Evolutionary conservation across 2,888 invertebrate genomes (phyloP).

Genomic region (Cataglyphis cursor): DNA sequence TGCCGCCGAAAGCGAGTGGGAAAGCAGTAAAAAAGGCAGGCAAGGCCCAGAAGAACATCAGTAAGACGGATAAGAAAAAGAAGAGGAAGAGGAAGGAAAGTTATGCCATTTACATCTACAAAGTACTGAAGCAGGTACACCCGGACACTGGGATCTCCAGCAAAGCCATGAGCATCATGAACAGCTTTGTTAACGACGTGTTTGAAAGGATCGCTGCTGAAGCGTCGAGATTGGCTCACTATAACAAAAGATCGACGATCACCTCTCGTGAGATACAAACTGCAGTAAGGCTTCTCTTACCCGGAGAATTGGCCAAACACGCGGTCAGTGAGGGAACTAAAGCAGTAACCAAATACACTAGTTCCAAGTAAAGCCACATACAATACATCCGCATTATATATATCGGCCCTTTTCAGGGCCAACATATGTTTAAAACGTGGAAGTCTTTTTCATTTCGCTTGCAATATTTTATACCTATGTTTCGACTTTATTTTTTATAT

Average conservation of each 20-base stretch:
- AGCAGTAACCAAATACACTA: constrained; percentile 88
- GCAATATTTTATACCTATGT: not conserved
- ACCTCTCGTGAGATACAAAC: constrained; percentile 91
- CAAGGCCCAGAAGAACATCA: constrained; percentile 83
- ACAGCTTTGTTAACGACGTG: constrained; percentile 92
- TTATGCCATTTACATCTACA: constrained; percentile 89
- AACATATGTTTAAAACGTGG: constrained; percentile 7
- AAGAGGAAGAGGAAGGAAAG: constrained; percentile 88
- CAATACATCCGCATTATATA: not conserved
- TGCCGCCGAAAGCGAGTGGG: constrained; percentile 79
- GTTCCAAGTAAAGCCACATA: constrained; percentile 40
- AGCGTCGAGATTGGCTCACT: constrained; percentile 89
- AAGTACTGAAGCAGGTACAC: constrained; percentile 89
- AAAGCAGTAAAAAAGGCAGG: constrained; percentile 87
- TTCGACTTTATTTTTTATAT: not conserved
- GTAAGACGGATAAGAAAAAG: constrained; percentile 85
- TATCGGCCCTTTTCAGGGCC: constrained; percentile 51
- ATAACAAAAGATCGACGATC: constrained; percentile 90
- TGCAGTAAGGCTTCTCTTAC: constrained; percentile 90
- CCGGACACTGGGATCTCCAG: constrained; percentile 90
- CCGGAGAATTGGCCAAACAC: constrained; percentile 92
- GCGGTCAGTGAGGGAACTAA: constrained; percentile 91
- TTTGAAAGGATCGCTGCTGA: constrained; percentile 91
- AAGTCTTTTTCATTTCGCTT: not conserved
- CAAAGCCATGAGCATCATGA: constrained; percentile 92